Conservation (phyloP, 2,797 vertebrate species). For the Lepus oiostolus region DNA sequence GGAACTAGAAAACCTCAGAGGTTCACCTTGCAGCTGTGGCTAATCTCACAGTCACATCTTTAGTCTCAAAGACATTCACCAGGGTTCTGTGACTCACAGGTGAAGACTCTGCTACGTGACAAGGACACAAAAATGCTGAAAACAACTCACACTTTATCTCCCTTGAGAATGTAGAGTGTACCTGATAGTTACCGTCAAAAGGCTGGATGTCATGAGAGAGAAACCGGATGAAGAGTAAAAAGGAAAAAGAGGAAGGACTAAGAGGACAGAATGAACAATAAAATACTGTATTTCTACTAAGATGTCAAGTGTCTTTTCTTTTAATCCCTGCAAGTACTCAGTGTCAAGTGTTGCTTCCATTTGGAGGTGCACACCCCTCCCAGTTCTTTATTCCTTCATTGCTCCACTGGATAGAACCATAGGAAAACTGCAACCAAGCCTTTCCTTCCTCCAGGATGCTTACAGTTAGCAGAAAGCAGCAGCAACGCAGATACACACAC, state of each 20-base stretch:
- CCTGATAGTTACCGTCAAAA: neutral
- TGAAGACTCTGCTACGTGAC: neutral
- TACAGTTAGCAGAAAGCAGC: neutral
- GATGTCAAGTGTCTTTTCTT: neutral
- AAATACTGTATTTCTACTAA: neutral
- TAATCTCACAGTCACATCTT: neutral
- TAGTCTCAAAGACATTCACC: neutral
- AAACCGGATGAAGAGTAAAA: neutral
- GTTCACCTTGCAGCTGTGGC: neutral
- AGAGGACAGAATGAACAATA: neutral
- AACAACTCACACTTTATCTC: neutral
- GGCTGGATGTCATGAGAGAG: neutral
- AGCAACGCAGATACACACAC: neutral
- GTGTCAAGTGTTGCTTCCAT: conserved; percentile 1
- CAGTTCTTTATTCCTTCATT: neutral
- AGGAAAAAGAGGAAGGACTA: neutral
- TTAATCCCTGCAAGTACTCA: neutral
- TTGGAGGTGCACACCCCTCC: neutral
- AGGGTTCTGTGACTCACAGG: neutral
- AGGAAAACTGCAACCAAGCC: neutral
- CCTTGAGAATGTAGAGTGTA: conserved; percentile 15
- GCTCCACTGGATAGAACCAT: neutral
- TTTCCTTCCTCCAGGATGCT: neutral
- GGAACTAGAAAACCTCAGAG: conserved; percentile 1
- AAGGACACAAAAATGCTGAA: neutral